phyloP scores from a whole-genome alignment of 2,888 invertebrate species.

The Idaea dimidiata region DNA sequence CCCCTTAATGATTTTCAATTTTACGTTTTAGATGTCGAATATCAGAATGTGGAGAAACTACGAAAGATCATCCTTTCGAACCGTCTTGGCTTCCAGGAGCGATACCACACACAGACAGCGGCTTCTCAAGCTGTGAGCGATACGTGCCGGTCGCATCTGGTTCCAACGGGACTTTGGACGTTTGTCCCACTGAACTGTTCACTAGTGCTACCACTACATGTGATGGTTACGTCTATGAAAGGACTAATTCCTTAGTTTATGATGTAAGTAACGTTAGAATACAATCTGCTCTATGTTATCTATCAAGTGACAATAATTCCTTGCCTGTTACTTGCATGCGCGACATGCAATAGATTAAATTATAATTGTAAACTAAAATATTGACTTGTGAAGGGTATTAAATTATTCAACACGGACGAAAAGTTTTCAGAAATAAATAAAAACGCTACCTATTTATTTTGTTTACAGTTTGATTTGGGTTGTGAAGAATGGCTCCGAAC shows the following conservation, averaged over 20 bases:
- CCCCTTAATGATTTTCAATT: constrained; percentile 80
- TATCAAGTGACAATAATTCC: no score
- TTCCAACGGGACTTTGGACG: constrained; percentile 42
- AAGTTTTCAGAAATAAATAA: no score
- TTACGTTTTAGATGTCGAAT: constrained; percentile 64
- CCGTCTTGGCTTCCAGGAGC: constrained; percentile 70
- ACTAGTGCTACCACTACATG: constrained; percentile 35
- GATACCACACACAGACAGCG: constrained; percentile 51
- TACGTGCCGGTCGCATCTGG: constrained; percentile 39
- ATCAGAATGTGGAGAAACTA: constrained; percentile 71
- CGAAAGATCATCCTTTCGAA: constrained; percentile 45
- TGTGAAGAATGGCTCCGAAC: constrained; percentile 86
- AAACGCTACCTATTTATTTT: not conserved
- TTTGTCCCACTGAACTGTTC: constrained; percentile 54
- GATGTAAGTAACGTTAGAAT: constrained; percentile 54
- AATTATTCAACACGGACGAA: no score
- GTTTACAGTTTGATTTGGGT: constrained; percentile 82
- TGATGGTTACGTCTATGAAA: constrained; percentile 52
- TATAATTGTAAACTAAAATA: no score
- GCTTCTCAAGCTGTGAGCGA: constrained; percentile 69
- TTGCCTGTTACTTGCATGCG: no score
- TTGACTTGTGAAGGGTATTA: no score
- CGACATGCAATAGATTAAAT: no score
- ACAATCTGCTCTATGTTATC: no score
- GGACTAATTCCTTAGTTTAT: constrained; percentile 61